phyloP scores from a whole-genome alignment of 2,113 vertebrate genomes.

The Pluvialis apricaria region DNA sequence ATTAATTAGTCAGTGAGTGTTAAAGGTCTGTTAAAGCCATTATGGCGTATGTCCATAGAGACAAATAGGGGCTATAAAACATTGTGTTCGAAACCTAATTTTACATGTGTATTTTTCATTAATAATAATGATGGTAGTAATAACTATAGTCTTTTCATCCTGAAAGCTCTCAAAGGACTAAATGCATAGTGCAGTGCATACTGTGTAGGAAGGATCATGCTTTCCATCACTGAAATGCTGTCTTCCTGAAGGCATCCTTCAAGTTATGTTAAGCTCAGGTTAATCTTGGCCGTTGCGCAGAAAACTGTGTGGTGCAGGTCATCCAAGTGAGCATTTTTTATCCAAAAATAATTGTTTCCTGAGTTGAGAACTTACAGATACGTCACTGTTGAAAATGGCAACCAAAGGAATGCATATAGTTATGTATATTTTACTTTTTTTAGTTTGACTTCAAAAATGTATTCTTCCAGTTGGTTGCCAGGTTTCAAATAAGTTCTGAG shows the following conservation, averaged over 20 bases:
- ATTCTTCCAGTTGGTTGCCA: background rate
- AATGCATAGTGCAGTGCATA: background rate
- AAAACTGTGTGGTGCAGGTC: background rate
- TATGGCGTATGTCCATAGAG: slow-evolving; percentile 24
- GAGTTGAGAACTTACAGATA: background rate
- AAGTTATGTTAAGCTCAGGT: background rate
- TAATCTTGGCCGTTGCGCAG: background rate
- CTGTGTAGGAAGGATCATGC: background rate
- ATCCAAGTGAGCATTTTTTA: background rate
- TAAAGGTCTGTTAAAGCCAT: slow-evolving; percentile 62
- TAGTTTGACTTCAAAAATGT: background rate
- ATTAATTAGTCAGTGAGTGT: slow-evolving; percentile 57
- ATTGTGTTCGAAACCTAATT: slow-evolving; percentile 53
- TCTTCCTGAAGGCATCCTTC: background rate
- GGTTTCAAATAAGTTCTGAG: background rate
- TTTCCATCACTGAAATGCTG: background rate
- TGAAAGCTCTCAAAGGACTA: slow-evolving; percentile 52
- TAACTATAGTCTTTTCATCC: slow-evolving; percentile 46
- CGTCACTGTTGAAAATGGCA: background rate
- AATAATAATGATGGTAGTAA: slow-evolving; percentile 57
- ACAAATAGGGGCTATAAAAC: slow-evolving; percentile 54
- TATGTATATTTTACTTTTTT: background rate
- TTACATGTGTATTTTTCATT: slow-evolving; percentile 62
- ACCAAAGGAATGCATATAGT: background rate
- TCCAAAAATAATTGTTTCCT: background rate